Evolutionary conservation across 2,888 invertebrate genomes (phyloP).

Genomic region (Myathropa florea): DNA sequence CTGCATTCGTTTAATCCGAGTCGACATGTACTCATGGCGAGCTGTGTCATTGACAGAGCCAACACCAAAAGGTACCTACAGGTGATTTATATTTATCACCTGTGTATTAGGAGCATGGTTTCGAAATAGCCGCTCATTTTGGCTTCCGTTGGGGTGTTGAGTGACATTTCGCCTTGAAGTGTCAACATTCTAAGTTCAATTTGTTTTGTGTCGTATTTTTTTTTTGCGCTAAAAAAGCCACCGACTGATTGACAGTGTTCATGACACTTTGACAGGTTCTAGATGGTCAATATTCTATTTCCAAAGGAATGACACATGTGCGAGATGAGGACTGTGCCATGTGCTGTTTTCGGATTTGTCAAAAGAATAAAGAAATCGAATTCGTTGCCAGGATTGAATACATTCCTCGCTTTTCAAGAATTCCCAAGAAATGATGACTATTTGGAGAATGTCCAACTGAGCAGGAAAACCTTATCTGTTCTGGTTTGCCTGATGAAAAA

Average conservation of each 20-base stretch:
- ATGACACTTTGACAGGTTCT: neutral
- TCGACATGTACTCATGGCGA: constrained; percentile 10
- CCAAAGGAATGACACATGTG: neutral
- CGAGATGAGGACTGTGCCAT: neutral
- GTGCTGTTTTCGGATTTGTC: neutral
- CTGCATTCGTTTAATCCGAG: neutral
- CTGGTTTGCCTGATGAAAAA: too few relatives aligned
- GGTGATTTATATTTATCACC: constrained; percentile 28
- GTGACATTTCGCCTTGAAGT: constrained; percentile 22
- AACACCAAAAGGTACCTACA: constrained; percentile 2
- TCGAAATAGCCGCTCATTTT: neutral
- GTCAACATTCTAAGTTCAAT: neutral
- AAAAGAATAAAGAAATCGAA: neutral
- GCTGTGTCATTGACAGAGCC: neutral
- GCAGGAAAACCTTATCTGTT: too few relatives aligned
- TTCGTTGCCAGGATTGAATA: neutral
- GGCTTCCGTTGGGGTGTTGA: constrained; percentile 12
- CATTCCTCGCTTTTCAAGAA: neutral
- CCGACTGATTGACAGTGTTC: constrained; percentile 9
- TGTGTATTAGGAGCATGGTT: neutral
- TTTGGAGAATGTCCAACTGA: neutral
- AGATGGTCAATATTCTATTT: neutral
- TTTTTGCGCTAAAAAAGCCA: neutral
- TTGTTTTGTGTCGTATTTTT: neutral
- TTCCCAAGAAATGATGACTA: constrained; percentile 1